Evolutionary conservation across 2,888 invertebrate genomes (phyloP).

Genomic region (Clivina fossor): DNA sequence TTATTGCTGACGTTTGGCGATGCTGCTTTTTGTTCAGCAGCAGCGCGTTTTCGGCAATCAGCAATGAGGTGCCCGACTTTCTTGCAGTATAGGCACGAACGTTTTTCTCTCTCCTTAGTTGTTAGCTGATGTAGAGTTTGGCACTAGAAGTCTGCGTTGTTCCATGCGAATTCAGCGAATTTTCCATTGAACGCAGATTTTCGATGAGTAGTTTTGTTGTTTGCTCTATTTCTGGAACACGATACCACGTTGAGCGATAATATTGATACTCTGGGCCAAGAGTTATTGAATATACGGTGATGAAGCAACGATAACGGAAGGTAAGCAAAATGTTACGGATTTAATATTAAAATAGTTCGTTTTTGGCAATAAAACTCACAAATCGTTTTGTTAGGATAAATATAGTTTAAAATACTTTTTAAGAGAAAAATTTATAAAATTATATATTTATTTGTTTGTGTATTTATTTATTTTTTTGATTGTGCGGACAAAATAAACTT

Average conservation of each 20-base stretch:
- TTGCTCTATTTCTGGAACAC: conserved; percentile 36
- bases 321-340: too few species aligned
- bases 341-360: too few species aligned
- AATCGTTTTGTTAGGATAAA: too few species aligned
- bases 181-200: conserved; percentile 37
- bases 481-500: too few species aligned
- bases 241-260: conserved; percentile 38
- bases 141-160: too few species aligned
- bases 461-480: too few species aligned
- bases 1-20: conserved; percentile 23
- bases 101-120: conserved; percentile 30
- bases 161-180: too few species aligned
- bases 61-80: conserved; percentile 36
- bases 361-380: too few species aligned
- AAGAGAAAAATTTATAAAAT: too few species aligned
- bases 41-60: conserved; percentile 27
- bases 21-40: conserved; percentile 3
- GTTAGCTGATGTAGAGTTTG: too few species aligned
- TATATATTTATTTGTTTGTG: too few species aligned
- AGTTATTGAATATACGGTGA: conserved; percentile 38
- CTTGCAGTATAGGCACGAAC: conserved; percentile 37
- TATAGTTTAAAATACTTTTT: too few species aligned
- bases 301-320: conserved; percentile 38
- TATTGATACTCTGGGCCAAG: conserved; percentile 37
- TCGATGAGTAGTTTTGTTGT: conserved; percentile 37